Base-by-base conservation (phyloP, 2,797 vertebrate genomes). In the Gymnothorax reevesii region DNA sequence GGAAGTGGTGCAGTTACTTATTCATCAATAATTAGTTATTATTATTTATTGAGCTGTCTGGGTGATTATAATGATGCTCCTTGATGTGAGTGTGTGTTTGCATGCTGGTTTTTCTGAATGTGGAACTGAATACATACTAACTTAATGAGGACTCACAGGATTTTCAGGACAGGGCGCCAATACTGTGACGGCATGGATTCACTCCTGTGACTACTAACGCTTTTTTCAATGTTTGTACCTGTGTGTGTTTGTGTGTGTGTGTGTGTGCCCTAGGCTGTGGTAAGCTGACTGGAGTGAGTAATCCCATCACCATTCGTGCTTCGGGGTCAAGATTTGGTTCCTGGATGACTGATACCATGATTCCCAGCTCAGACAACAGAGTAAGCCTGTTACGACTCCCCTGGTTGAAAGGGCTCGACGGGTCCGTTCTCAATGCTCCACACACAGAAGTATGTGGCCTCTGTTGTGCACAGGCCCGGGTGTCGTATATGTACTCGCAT, bases 301-400 rank as follows among this genome's bases (percentile, higher is more conserved):
- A 98, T 93, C 98, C 98, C 90, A 98, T 99, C 94, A 99, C 98
- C 17, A 91, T 99, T 20, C 97, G 98, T 0, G 97, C 98, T 0
- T 99, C 98, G 0, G 98, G 98, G 7, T 99, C 98, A 82, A 96
- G 98, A 88, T 99, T 99, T 0, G 98, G 98, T 9, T 98, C 97
- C 49, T 99, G 98, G 98, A 99, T 99, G 98, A 99, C 97, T 0
- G 98, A 99, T 92, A 98, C 98, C 0, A 97, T 99, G 97, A 98
- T 97, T 42, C 98, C 98, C 91, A 99, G 97, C 88, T 93, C 97
- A 0, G 98, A 99, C 92, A 99, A 96, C 92, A 95, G 98, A 96
- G 98, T 99, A 91, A 97, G 98, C 91, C 42, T 79, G 75, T 22
- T 7, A 0, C 42, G 79, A 42, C 33, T 42, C 33, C 2, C n/a